Conservation (phyloP, 2,113 vertebrate species). For the Poicephalus meyeri region DNA sequence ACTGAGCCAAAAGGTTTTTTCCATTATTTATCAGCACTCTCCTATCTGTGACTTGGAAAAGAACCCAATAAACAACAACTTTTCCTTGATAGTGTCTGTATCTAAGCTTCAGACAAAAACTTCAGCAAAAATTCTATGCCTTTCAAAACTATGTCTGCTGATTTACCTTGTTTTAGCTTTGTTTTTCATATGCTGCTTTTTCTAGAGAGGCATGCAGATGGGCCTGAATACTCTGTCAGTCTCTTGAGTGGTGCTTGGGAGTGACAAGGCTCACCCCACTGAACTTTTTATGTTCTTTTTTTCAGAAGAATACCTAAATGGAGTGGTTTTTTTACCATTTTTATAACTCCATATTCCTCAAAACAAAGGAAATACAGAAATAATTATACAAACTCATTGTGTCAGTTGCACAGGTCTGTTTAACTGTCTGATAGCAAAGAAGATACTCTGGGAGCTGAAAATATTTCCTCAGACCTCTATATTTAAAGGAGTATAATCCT, state of each 20-base stretch:
- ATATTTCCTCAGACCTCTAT: neutral
- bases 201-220: neutral
- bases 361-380: neutral
- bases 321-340: neutral
- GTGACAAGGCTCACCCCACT: neutral
- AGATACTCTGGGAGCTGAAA: neutral
- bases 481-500: neutral
- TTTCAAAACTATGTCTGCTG: neutral
- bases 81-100: neutral
- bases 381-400: neutral
- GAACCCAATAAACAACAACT: neutral
- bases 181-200: neutral
- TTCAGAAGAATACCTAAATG: neutral
- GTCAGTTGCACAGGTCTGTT: neutral
- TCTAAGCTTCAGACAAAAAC: neutral
- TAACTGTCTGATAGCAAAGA: neutral
- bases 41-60: neutral
- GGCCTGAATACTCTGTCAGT: neutral
- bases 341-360: neutral
- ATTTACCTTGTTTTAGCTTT: neutral
- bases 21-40: neutral
- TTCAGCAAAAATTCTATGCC: neutral
- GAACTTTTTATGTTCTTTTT: slow-evolving; percentile 4
- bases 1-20: neutral
- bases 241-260: neutral